These are phyloP conservation scores for Macropus fuliginosus DNA, from an alignment of 2,797 vertebrate genomes.

Conservation along the genomic window DNA sequence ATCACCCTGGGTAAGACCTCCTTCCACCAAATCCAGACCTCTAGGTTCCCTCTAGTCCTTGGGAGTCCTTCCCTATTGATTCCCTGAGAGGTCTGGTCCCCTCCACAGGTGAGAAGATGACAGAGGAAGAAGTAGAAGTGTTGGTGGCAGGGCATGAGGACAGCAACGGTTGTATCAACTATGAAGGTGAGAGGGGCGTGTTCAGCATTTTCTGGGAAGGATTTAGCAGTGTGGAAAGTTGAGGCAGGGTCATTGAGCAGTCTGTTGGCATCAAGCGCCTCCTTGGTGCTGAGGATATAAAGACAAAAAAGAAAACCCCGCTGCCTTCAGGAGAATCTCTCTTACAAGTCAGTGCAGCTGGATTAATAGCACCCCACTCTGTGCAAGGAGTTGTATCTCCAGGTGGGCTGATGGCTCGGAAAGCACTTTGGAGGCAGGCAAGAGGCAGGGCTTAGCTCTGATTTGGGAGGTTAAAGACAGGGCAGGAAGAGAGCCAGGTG, in stretches of 20 bases:
- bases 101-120: constrained; percentile 92
- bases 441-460: constrained; percentile 29
- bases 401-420: constrained; percentile 27
- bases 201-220: background rate
- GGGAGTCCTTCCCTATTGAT: background rate
- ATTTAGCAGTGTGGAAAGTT: background rate
- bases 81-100: background rate
- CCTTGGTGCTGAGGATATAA: background rate
- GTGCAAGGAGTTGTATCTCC: background rate
- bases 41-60: background rate
- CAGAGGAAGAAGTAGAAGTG: constrained; percentile 94
- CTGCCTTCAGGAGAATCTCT: background rate
- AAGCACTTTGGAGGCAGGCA: constrained; percentile 22
- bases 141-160: constrained; percentile 93
- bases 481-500: background rate
- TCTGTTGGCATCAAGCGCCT: background rate
- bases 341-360: background rate
- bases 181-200: constrained; percentile 89
- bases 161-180: constrained; percentile 94
- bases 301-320: too few relatives aligned
- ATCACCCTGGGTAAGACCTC: constrained; percentile 91
- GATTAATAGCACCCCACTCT: background rate
- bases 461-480: constrained; percentile 3
- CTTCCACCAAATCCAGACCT: background rate
- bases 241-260: background rate